Evolutionary conservation across 2,113 vertebrate genomes (phyloP).

Genomic region (Paramormyrops kingsleyae): DNA sequence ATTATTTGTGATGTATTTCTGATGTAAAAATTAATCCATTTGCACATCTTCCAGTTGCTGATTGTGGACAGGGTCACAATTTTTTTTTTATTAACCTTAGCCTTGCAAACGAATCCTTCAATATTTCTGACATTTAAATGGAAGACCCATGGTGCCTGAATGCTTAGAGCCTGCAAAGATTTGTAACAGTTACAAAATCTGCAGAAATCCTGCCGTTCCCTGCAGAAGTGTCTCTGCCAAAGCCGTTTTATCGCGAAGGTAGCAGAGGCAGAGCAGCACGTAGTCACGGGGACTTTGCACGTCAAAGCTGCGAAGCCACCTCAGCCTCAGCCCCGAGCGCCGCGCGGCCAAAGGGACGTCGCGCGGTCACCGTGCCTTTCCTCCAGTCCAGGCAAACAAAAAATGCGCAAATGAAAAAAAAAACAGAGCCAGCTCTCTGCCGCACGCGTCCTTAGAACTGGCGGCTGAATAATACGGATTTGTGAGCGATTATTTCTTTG

Average conservation of each 20-base stretch:
- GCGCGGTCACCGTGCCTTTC: not conserved
- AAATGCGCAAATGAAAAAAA: not conserved
- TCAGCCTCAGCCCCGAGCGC: not conserved
- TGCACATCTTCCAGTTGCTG: not conserved
- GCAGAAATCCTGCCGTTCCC: not conserved
- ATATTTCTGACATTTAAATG: not conserved
- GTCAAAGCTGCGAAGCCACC: not conserved
- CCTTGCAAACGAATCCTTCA: not conserved
- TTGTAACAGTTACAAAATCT: not conserved
- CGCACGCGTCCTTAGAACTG: not conserved
- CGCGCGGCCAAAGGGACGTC: not conserved
- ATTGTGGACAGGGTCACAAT: not conserved
- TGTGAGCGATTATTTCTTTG: not conserved
- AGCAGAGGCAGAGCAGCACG: not conserved
- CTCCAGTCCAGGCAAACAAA: not conserved
- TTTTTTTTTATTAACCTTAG: not conserved
- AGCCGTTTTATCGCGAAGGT: not conserved
- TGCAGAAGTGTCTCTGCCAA: not conserved
- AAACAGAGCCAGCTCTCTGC: not conserved
- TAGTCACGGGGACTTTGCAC: slow-evolving; percentile 41
- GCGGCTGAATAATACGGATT: not conserved
- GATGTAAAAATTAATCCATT: not conserved
- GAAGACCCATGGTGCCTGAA: not conserved
- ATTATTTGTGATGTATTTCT: not conserved
- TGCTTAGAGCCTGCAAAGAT: not conserved